A percentile compares a stretch with the other conserved stretches of the same genome.
These are phyloP conservation scores for Leptinotarsa tumamoca DNA, from an alignment of 2,888 invertebrate species.

Conservation along the genomic window DNA sequence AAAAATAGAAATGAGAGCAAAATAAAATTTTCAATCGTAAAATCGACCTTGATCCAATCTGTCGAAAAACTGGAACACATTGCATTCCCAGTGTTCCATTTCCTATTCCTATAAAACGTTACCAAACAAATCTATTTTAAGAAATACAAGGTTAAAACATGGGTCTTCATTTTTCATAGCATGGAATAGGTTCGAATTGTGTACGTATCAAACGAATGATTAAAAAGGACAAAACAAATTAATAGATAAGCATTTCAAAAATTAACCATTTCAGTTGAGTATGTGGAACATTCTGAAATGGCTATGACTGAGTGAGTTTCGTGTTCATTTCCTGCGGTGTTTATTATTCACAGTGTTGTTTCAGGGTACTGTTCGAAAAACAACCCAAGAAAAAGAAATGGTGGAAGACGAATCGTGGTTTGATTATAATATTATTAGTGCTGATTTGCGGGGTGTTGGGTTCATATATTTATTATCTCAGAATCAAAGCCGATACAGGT, in stretches of 20 bases:
- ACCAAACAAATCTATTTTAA: conserved; percentile 24
- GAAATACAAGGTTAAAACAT: conserved; percentile 25
- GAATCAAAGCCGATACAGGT: not conserved
- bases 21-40: not conserved
- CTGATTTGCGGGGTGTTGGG: conserved; percentile 9
- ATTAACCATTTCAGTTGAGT: conserved; percentile 7
- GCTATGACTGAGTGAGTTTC: conserved; percentile 24
- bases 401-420: conserved; percentile 19
- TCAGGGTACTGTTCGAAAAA: conserved; percentile 20
- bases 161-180: conserved; percentile 11
- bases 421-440: conserved; percentile 23
- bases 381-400: conserved; percentile 15
- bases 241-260: conserved; percentile 20
- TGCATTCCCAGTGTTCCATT: conserved; percentile 14
- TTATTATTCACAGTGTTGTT: conserved; percentile 9
- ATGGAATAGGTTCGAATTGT: conserved; percentile 6
- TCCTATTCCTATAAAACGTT: conserved; percentile 7
- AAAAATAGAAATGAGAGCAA: not conserved
- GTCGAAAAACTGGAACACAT: not conserved
- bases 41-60: not conserved
- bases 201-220: conserved; percentile 17
- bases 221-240: conserved; percentile 24
- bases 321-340: not conserved
- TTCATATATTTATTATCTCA: conserved; percentile 18
- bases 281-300: conserved; percentile 16